Base-by-base conservation (phyloP, 2,888 invertebrate species). In the Bruchidius siliquastri region DNA sequence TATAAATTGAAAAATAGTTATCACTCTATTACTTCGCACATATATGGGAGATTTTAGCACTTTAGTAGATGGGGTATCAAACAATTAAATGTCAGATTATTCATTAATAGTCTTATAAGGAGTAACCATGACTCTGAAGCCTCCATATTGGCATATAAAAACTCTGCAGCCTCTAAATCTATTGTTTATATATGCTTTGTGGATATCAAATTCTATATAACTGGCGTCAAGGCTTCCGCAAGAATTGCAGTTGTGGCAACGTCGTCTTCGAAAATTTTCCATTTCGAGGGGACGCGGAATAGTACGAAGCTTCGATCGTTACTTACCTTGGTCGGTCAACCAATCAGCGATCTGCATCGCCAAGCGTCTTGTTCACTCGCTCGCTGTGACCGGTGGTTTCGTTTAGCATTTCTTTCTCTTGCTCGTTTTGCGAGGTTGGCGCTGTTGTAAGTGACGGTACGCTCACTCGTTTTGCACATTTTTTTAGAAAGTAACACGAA, bases 261-360 rank as follows among this genome's bases (percentile, higher is more conserved):
- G 13, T 18, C 49, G 49, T 13, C 3, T 1, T 3, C 13, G 13
- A 49, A 21, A 68, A 68, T 68, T 68, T 68, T 68, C 68, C 68
- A 21, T 13, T 22, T 74, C 80, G 81, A 79, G 72, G 72, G 18
- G 21, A 49, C 71, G 30, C 80, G 80, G 77, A 73, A 67, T 22
- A n/a, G 32, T 71, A 73, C 81, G 81, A 76, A 74, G 69, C 74
- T 67, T 75, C 79, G 79, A 79, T 76, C 76, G 68, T 72, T 71
- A 74, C 71, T 81, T 77, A 81, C 82, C 82, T 82, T 81, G 81
- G 78, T 75, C 67, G 68, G 30, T 49, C 76, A 68, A 77, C 82
- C 82, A 82, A 82, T 82, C 69, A 74, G 72, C 74, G 70, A 22
- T 69, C 49, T 67, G 74, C 73, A 72, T 74, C 71, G 72, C 69